A percentile compares a stretch with the other conserved stretches of the same genome.
These are phyloP conservation scores for Podarcis cretensis DNA, from an alignment of 2,113 vertebrate genomes.

Conservation along the genomic window DNA sequence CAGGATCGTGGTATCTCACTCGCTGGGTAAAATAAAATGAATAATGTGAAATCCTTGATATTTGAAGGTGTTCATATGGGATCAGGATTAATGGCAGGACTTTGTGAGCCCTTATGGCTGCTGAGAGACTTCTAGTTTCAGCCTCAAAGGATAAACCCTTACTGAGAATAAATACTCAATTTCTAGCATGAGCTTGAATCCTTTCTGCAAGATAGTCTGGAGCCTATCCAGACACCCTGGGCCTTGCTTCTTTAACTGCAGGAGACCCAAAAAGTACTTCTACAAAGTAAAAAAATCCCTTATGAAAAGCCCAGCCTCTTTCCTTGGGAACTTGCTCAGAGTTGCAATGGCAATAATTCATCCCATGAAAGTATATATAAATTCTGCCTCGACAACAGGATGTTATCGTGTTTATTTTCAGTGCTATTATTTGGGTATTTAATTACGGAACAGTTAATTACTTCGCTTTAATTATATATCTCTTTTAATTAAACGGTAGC, in stretches of 20 bases:
- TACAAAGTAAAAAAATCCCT: background rate
- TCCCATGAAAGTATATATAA: constrained; percentile 74
- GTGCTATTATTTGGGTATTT: constrained; percentile 80
- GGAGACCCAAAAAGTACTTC: background rate
- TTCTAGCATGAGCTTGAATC: no score
- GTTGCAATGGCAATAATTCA: constrained; percentile 68
- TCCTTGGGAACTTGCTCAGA: constrained; percentile 49
- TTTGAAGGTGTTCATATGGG: no score
- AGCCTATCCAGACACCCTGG: background rate
- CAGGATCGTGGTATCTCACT: no score
- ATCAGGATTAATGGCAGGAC: no score
- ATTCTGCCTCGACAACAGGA: constrained; percentile 72
- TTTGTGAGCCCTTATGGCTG: no score
- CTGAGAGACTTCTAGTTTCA: no score
- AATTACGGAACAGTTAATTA: constrained; percentile 77
- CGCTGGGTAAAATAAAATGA: no score
- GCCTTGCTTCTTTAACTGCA: background rate
- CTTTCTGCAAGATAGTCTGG: background rate
- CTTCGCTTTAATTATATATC: constrained; percentile 73
- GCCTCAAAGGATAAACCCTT: no score
- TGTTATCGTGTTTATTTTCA: constrained; percentile 74
- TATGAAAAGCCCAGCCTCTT: constrained; percentile 14
- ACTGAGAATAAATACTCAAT: no score
- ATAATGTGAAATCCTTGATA: no score
- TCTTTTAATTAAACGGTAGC: constrained; percentile 68